A percentile compares a stretch with the other conserved stretches of the same genome.
Evolutionary conservation across 2,113 vertebrate species (phyloP).

Genomic region (Otus sunia): DNA sequence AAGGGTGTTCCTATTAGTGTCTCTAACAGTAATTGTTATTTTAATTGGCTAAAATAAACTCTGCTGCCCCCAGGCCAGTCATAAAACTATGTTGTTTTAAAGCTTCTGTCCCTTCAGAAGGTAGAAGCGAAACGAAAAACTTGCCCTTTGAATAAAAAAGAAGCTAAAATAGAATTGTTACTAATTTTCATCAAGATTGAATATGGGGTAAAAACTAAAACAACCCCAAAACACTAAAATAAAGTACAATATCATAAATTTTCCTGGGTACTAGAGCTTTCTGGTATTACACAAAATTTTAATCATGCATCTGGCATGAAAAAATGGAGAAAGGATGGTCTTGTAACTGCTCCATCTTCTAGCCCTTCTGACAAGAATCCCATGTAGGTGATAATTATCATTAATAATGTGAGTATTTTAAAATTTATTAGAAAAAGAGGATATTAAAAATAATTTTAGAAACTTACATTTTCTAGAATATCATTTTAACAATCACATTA

Average conservation of each 20-base stretch:
- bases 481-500: not conserved
- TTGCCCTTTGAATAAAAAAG: not conserved
- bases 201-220: not conserved
- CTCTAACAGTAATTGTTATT: slow-evolving; percentile 56
- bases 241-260: not conserved
- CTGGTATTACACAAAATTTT: not conserved
- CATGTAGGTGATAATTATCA: not conserved
- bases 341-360: not conserved
- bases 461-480: not conserved
- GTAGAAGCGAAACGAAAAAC: not conserved
- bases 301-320: not conserved
- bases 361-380: not conserved
- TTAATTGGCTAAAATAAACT: slow-evolving; percentile 73
- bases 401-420: not conserved
- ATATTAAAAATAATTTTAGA: not conserved
- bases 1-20: slow-evolving; percentile 14
- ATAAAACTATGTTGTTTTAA: not conserved
- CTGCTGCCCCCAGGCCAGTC: slow-evolving; percentile 15
- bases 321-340: not conserved
- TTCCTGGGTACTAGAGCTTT: not conserved
- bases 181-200: not conserved
- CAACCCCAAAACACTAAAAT: not conserved
- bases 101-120: slow-evolving; percentile 17
- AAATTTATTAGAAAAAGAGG: not conserved
- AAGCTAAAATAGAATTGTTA: not conserved